Evolutionary conservation across 2,113 vertebrate genomes (phyloP).

Genomic region (Helogale parvula): DNA sequence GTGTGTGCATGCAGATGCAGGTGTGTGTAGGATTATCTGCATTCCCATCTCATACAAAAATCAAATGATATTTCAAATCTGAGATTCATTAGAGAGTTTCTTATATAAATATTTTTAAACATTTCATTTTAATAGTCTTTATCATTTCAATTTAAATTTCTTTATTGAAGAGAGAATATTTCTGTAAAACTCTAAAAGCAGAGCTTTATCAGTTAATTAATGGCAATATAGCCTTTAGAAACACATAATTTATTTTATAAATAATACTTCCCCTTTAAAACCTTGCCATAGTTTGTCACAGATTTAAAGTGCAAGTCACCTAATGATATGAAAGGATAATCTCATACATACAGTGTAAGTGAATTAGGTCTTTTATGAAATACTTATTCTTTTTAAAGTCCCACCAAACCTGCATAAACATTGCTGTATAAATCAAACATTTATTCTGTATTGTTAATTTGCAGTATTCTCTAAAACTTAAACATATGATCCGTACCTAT

Average conservation of each 20-base stretch:
- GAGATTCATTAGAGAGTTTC: background rate
- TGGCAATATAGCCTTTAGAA: background rate
- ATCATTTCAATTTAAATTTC: background rate
- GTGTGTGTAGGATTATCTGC: background rate
- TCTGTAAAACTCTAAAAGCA: background rate
- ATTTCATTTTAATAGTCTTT: background rate
- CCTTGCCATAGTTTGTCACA: conserved; percentile 12
- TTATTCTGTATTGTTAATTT: conserved; percentile 77
- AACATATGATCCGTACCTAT: conserved; percentile 77
- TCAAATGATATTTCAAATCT: background rate
- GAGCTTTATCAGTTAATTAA: conserved; percentile 9
- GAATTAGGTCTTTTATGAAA: conserved; percentile 64
- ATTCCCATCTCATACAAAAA: background rate
- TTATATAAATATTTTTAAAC: background rate
- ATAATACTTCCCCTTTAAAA: conserved; percentile 52
- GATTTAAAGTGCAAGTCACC: conserved; percentile 74
- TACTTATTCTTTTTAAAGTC: conserved; percentile 30
- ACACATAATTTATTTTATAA: conserved; percentile 29
- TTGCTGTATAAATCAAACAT: conserved; percentile 77
- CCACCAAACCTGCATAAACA: conserved; percentile 52
- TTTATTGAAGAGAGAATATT: background rate
- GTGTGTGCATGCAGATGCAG: background rate
- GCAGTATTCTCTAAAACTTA: conserved; percentile 77
- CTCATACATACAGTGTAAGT: conserved; percentile 57
- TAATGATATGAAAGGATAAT: conserved; percentile 55